Evolutionary conservation across 2,113 vertebrate species (phyloP).

Genomic region (Caloenas nicobarica): DNA sequence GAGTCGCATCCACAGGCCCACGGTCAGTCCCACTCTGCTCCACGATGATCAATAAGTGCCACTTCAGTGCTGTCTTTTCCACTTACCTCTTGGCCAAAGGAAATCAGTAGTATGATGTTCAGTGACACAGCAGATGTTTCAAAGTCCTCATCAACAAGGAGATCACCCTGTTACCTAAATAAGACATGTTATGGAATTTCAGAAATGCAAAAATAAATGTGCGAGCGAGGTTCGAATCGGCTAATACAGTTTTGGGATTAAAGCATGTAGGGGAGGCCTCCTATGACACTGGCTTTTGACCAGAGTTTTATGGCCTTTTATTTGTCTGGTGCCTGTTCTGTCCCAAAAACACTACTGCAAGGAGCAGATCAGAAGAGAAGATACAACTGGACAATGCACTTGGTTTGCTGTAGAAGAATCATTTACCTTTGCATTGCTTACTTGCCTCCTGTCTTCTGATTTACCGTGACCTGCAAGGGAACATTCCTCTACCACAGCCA

Average conservation of each 20-base stretch:
- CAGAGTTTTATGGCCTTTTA: background rate
- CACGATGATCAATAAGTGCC: background rate
- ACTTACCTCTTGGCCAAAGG: background rate
- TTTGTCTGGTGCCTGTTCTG: background rate
- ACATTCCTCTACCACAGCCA: conserved; percentile 10
- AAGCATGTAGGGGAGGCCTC: accelerated
- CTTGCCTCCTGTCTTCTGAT: background rate
- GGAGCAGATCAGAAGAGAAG: background rate
- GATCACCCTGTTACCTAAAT: background rate
- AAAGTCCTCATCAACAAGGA: background rate
- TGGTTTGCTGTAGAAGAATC: background rate
- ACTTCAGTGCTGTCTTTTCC: background rate
- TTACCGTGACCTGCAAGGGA: conserved; percentile 13
- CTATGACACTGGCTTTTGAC: background rate
- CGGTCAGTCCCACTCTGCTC: background rate
- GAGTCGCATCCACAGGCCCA: background rate
- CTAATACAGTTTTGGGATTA: background rate
- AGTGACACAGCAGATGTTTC: background rate
- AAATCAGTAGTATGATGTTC: background rate
- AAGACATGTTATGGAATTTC: background rate
- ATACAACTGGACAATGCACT: background rate
- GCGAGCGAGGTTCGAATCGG: background rate
- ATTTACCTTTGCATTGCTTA: background rate
- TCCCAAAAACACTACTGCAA: background rate
- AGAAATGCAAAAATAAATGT: background rate